Percentiles rank a stretch among this genome's conserved stretches.
Conservation (phyloP, 2,113 vertebrate species). For the Suricata suricatta region DNA sequence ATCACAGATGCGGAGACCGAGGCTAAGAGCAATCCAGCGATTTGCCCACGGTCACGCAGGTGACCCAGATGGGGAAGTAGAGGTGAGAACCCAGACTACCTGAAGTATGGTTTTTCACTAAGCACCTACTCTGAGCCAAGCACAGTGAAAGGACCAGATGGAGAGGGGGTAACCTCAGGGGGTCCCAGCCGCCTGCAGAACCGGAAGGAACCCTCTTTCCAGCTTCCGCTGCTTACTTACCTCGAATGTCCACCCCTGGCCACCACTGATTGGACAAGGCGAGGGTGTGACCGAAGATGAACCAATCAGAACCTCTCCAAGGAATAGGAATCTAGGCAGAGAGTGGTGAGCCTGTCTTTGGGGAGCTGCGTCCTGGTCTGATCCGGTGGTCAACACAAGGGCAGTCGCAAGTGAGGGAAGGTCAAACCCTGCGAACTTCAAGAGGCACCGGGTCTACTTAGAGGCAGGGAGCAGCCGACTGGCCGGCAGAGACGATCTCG, state of each 20-base stretch:
- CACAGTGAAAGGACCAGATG: background rate
- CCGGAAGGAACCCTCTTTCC: background rate
- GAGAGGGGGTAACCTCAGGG: background rate
- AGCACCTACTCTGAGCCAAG: background rate
- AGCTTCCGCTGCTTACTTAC: fast-evolving
- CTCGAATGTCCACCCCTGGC: background rate
- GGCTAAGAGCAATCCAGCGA: background rate
- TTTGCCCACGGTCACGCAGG: background rate
- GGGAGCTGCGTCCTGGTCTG: background rate
- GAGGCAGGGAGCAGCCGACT: background rate
- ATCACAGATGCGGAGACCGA: background rate
- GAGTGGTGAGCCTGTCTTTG: fast-evolving
- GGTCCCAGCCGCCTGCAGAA: background rate
- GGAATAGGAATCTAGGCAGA: fast-evolving
- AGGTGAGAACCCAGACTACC: background rate
- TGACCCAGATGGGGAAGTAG: background rate
- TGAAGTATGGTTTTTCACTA: background rate
- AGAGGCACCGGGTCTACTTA: fast-evolving
- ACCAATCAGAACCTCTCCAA: background rate
- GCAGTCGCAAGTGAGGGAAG: background rate
- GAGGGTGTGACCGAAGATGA: background rate
- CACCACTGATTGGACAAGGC: background rate
- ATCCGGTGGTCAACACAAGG: background rate
- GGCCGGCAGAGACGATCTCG: fast-evolving
- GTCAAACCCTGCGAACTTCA: background rate